Conservation (phyloP, 2,888 invertebrate genomes). For the Dorcus parallelipipedus region DNA sequence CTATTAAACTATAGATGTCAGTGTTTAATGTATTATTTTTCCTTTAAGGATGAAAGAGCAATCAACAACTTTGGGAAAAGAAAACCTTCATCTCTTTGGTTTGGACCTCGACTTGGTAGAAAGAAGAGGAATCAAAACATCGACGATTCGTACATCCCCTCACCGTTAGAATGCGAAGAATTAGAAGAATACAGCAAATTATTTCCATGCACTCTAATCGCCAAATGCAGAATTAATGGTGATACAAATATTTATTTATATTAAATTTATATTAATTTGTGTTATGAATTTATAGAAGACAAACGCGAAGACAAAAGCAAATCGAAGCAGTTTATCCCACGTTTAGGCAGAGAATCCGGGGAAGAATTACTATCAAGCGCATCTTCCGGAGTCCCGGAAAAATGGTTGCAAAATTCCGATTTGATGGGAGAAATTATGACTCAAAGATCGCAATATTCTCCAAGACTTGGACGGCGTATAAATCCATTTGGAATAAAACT, state of each 20-base stretch:
- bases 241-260: conserved; percentile 14
- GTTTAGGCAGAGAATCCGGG: conserved; percentile 50
- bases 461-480: conserved; percentile 50
- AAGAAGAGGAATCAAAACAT: conserved; percentile 46
- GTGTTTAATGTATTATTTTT: neutral
- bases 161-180: conserved; percentile 36
- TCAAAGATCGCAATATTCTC: conserved; percentile 50
- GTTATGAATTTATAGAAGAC: conserved; percentile 6
- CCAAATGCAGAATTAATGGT: conserved; percentile 46
- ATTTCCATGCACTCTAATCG: conserved; percentile 46
- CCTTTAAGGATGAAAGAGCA: neutral
- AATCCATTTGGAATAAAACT: conserved; percentile 50
- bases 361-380: conserved; percentile 34
- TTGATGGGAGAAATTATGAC: conserved; percentile 37
- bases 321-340: conserved; percentile 49
- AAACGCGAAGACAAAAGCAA: conserved; percentile 29
- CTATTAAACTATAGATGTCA: no score
- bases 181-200: conserved; percentile 43
- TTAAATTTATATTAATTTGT: neutral
- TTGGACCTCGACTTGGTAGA: conserved; percentile 55
- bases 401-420: conserved; percentile 34
- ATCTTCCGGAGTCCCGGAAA: conserved; percentile 23
- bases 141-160: conserved; percentile 29
- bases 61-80: neutral
- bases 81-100: conserved; percentile 47